Evolutionary conservation across 2,113 vertebrate genomes (phyloP).

Genomic region (Sarotherodon lohbergeri): DNA sequence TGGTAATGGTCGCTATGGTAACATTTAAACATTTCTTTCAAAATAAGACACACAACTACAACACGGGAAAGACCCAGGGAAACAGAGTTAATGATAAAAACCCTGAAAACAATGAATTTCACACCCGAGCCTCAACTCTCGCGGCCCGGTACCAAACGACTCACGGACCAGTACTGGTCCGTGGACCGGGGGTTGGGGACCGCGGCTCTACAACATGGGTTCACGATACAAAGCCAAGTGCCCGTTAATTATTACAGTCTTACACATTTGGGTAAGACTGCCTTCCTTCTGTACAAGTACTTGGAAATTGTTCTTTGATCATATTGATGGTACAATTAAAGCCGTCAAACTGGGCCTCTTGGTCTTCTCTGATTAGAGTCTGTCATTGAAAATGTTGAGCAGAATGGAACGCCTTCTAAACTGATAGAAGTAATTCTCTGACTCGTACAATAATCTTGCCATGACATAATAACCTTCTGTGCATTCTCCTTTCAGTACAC

Average conservation of each 20-base stretch:
- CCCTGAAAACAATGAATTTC: neutral
- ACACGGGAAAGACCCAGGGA: neutral
- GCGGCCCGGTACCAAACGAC: neutral
- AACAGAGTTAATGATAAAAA: neutral
- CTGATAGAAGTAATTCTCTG: neutral
- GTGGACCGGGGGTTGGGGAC: neutral
- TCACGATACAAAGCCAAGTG: neutral
- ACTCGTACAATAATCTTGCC: neutral
- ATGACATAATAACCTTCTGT: neutral
- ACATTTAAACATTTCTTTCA: neutral
- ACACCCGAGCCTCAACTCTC: neutral
- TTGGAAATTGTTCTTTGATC: neutral
- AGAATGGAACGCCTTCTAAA: neutral
- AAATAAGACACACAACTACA: neutral
- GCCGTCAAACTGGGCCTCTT: neutral
- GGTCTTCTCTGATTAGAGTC: neutral
- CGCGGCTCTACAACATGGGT: neutral
- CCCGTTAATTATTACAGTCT: neutral
- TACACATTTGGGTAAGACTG: neutral
- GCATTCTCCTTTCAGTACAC: neutral
- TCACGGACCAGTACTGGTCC: neutral
- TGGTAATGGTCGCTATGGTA: neutral
- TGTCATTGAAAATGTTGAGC: neutral
- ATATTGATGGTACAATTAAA: neutral
- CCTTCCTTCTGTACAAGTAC: neutral